Base-by-base conservation (phyloP, 2,888 invertebrate species). In the Rotaria socialis region DNA sequence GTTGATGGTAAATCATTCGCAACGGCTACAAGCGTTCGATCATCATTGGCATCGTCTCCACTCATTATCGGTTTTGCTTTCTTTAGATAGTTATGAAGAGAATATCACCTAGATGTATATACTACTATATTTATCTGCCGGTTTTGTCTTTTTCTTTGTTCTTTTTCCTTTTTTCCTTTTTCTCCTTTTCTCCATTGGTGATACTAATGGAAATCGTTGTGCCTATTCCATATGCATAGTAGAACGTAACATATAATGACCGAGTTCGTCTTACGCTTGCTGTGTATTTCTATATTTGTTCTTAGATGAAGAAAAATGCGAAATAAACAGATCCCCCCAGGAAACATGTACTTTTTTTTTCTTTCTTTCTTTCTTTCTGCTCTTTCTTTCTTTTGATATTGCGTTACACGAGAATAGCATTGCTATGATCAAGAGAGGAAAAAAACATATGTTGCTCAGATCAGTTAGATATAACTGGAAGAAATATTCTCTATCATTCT, bases 51-150 rank as follows among this genome's bases (percentile, higher is more conserved):
- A 19, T 67, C 35, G 35, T 19, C 16, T 67, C 16, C 67, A 67
- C 35, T 67, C 67, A 67, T 67, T 67, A 67, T 67, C 67, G 14
- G 35, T 35, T 24, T n/a, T 67, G 67, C 67, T 67, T 19, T 14
- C 19, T 35, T 41, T 67, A 67, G 67, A 67, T 67, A 67, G 67
- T 35, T 67, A 35, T 41, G 16, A 11, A 67, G 16, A 35, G 35
- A 67, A 67, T 67, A 67, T 67, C 67, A 67, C 67, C 67, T 67
- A 67, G 67, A 67, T 35, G 27, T 67, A 35, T 67, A 35, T 67
- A 41, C 35, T 67, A 8, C 67, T 67, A 67, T 67, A 27, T 19
- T 16, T 41, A 41, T 67, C 19, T 27, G 35, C 67, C 19, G 19
- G 35, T 67, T 27, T 16, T 67, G 16, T 19, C 35, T 41, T 35